Conservation (phyloP, 1,140 invertebrate species). For the Drosophila kurseongensis region DNA sequence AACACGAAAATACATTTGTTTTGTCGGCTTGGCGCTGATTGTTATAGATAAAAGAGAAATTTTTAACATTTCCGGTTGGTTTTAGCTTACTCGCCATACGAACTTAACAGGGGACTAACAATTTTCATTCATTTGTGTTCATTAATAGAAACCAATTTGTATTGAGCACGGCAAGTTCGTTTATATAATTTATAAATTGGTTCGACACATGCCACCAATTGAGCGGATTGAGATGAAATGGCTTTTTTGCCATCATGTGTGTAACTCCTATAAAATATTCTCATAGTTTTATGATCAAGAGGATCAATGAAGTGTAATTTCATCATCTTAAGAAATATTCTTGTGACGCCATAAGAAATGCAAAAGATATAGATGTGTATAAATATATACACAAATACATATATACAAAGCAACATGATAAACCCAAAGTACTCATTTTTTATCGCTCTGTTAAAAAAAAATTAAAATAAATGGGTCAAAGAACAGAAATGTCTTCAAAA, state of each 20-base stretch:
- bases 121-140: slow-evolving; percentile 56
- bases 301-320: slow-evolving; percentile 12
- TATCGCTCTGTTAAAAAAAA: slow-evolving; percentile 14
- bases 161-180: slow-evolving; percentile 21
- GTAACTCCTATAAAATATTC: not conserved
- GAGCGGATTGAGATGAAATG: slow-evolving; percentile 12
- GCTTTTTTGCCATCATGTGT: slow-evolving; percentile 7
- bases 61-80: slow-evolving; percentile 65
- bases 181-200: slow-evolving; percentile 15
- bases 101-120: slow-evolving; percentile 24
- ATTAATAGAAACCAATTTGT: slow-evolving; percentile 76
- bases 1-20: slow-evolving; percentile 26
- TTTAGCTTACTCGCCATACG: slow-evolving; percentile 1
- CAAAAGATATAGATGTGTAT: not conserved
- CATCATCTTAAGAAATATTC: slow-evolving; percentile 13
- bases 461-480: slow-evolving; percentile 37
- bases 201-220: slow-evolving; percentile 40
- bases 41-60: slow-evolving; percentile 63
- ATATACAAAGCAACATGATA: not conserved
- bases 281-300: not conserved
- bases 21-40: slow-evolving; percentile 16
- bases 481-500: slow-evolving; percentile 13
- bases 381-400: not conserved
- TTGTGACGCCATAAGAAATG: slow-evolving; percentile 7
- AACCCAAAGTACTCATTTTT: not conserved